Evolutionary conservation across 2,888 invertebrate genomes (phyloP).

Genomic region (Lasioglossum morio): DNA sequence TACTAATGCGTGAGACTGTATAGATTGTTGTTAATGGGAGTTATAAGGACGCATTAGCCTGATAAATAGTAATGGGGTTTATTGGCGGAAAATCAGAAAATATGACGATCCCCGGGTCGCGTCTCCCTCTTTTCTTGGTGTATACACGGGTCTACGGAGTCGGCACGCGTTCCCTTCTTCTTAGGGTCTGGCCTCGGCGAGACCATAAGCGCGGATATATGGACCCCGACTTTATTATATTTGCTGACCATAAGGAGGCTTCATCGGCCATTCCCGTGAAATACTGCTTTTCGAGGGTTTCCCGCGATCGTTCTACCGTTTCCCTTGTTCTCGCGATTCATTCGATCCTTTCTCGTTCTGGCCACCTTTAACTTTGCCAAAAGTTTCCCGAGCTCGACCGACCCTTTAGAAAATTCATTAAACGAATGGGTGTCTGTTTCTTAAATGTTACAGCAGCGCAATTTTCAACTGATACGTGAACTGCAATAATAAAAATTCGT

Average conservation of each 20-base stretch:
- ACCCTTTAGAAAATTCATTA: neutral
- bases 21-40: slow-evolving; percentile 84
- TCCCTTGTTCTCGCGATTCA: slow-evolving; percentile 41
- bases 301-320: slow-evolving; percentile 65
- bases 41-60: slow-evolving; percentile 84
- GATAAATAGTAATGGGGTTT: slow-evolving; percentile 85
- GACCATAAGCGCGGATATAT: slow-evolving; percentile 82
- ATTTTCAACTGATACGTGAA: too few species aligned
- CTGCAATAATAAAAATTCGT: too few species aligned
- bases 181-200: slow-evolving; percentile 74
- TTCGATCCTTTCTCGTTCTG: neutral
- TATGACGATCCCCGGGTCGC: slow-evolving; percentile 78
- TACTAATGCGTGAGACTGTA: slow-evolving; percentile 79
- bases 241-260: slow-evolving; percentile 83
- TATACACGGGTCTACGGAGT: slow-evolving; percentile 56
- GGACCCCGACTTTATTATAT: slow-evolving; percentile 84
- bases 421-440: too few species aligned
- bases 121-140: slow-evolving; percentile 73
- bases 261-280: slow-evolving; percentile 82
- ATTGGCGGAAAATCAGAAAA: slow-evolving; percentile 85
- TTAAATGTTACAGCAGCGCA: too few species aligned
- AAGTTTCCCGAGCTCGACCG: neutral
- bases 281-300: slow-evolving; percentile 75
- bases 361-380: neutral
- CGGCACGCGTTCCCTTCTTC: slow-evolving; percentile 75